These are phyloP conservation scores for Papilio polytes DNA, from an alignment of 1,140 invertebrate genomes.

Conservation along the genomic window DNA sequence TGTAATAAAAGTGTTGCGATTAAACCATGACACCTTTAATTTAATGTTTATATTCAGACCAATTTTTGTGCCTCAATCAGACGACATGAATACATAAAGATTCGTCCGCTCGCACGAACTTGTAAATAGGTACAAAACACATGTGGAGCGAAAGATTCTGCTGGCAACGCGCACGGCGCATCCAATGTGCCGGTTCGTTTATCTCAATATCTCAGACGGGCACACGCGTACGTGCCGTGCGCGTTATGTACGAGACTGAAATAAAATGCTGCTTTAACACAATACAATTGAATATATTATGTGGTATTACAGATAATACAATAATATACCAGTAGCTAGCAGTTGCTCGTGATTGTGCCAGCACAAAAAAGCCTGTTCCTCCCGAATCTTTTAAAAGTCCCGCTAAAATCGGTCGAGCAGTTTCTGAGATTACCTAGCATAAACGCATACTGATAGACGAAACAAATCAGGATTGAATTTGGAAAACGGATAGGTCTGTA, in stretches of 20 bases:
- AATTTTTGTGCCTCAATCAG: not conserved
- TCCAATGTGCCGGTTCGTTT: slow-evolving; percentile 67
- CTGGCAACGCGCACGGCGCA: slow-evolving; percentile 28
- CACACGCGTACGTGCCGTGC: slow-evolving; percentile 49
- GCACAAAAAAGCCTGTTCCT: too few relatives aligned
- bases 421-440: too few relatives aligned
- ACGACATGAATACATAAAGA: not conserved
- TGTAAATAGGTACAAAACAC: slow-evolving; percentile 38
- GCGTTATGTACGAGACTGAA: slow-evolving; percentile 54
- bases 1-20: too few relatives aligned
- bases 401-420: too few relatives aligned
- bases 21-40: too few relatives aligned
- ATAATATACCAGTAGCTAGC: too few relatives aligned
- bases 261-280: slow-evolving; percentile 49
- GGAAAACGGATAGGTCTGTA: too few relatives aligned
- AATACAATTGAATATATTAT: slow-evolving; percentile 16
- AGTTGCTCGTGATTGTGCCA: too few relatives aligned
- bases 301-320: too few relatives aligned
- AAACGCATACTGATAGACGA: not conserved
- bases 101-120: slow-evolving; percentile 24
- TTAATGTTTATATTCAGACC: not conserved
- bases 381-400: too few relatives aligned
- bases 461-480: too few relatives aligned
- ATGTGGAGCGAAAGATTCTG: slow-evolving; percentile 31
- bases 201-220: slow-evolving; percentile 66